These are phyloP conservation scores for Antheraea assamensis DNA, from an alignment of 2,888 invertebrate genomes.

Conservation along the genomic window DNA sequence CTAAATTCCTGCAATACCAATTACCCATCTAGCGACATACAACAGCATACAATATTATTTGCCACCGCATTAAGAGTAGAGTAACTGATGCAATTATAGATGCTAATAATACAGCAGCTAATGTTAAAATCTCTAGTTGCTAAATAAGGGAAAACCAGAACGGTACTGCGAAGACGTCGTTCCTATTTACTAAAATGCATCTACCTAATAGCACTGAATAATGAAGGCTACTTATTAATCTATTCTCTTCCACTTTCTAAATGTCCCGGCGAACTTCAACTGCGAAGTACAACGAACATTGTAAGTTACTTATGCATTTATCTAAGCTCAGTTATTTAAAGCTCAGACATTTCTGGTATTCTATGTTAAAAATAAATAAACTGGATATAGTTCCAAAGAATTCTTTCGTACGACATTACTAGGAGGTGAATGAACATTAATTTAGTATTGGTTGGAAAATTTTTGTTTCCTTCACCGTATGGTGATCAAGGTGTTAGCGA, in stretches of 20 bases:
- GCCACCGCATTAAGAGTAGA: background rate
- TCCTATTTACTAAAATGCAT: conserved; percentile 27
- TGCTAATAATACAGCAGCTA: background rate
- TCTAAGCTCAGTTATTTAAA: conserved; percentile 50
- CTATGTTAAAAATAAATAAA: conserved; percentile 18
- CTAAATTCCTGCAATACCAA: too few relatives aligned
- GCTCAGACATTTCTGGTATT: conserved; percentile 54
- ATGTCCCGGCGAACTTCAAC: conserved; percentile 33
- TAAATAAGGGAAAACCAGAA: conserved; percentile 18
- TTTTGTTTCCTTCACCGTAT: background rate
- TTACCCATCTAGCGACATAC: too few relatives aligned
- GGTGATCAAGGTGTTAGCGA: background rate
- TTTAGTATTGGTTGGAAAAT: background rate
- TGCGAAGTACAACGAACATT: conserved; percentile 53
- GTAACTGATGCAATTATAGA: background rate
- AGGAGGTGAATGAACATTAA: conserved; percentile 8
- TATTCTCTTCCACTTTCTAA: conserved; percentile 53
- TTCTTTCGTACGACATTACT: background rate
- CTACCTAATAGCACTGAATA: conserved; percentile 24
- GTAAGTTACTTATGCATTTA: conserved; percentile 58
- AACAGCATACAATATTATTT: background rate
- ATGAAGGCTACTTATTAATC: conserved; percentile 38
- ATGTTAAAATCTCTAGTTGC: conserved; percentile 3
- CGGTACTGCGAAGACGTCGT: conserved; percentile 11
- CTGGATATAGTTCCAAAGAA: conserved; percentile 13